Conservation (phyloP, 2,797 vertebrate genomes). For the Pseudochirops corinnae region DNA sequence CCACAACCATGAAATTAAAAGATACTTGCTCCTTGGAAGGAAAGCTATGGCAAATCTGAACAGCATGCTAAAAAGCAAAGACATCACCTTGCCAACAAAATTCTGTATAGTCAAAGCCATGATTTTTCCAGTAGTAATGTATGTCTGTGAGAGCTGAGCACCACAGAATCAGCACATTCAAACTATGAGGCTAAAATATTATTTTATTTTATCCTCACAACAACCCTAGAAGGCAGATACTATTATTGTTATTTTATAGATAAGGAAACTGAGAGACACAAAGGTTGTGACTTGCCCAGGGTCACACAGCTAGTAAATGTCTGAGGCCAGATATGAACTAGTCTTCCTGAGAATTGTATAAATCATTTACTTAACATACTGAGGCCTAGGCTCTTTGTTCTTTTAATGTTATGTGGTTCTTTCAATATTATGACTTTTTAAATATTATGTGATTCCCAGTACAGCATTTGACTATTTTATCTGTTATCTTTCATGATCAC, state of each 20-base stretch:
- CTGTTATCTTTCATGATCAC: background rate
- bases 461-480: background rate
- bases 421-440: background rate
- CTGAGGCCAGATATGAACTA: background rate
- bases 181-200: background rate
- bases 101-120: background rate
- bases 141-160: background rate
- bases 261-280: background rate
- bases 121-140: background rate
- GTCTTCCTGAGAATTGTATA: background rate
- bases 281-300: background rate
- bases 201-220: background rate
- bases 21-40: background rate
- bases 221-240: background rate
- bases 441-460: background rate
- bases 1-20: background rate
- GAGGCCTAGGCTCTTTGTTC: background rate
- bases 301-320: background rate
- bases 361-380: background rate
- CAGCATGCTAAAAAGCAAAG: background rate
- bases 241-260: background rate
- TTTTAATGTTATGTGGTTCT: background rate
- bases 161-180: background rate
- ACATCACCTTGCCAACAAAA: background rate
- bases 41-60: background rate